Evolutionary conservation across 2,888 invertebrate species (phyloP), one percentile per base, ranked within the genome.

Genomic region (Cosmia trapezina): DNA sequence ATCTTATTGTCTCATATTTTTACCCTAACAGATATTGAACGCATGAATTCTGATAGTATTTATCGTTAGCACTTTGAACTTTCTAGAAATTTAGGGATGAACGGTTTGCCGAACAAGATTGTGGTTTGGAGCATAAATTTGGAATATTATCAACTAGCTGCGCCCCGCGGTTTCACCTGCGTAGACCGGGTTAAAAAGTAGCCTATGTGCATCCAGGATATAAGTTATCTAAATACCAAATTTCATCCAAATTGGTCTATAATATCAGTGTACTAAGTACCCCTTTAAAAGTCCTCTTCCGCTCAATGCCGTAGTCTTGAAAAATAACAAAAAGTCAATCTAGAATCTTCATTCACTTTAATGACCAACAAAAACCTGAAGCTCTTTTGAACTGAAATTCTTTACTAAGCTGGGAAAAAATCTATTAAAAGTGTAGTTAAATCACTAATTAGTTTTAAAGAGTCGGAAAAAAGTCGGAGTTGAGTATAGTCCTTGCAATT

Each of bases 1-100:
- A 80, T 84, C 86, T 88, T 88, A 90, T 89, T 90, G 89, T 90
- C 89, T 89, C 90, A 91, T 91, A 91, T 90, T 90, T 91, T 88
- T 80, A 81, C 80, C 76, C 88, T 78, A 87, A 87, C 87, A 87
- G 87, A 91, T 89, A 91, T 91, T 89, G 89, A 85, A 89, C 89
- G 83, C 90, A 88, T 89, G 90, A 90, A 90, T 91, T 89, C 86
- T 87, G 89, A 84, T 87, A 80, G 82, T 90, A 91, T 91, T 90
- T 92, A 92, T 91, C 80, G 86, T 85, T 82, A 80, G 79, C 86
- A 85, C 82, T 88, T 68, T 80, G 76, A 79, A 77, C 79, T 86
- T 77, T 73, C 57, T 45, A 68, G 41, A 56, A 56, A 85, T 79
- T 83, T 69, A 86, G 74, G 61, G 72, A n/a, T 17, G 1, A n/a